Percentiles rank a stretch among this genome's conserved stretches.
Conservation (phyloP, 2,888 invertebrate species). For the Leptopilina syphax region DNA sequence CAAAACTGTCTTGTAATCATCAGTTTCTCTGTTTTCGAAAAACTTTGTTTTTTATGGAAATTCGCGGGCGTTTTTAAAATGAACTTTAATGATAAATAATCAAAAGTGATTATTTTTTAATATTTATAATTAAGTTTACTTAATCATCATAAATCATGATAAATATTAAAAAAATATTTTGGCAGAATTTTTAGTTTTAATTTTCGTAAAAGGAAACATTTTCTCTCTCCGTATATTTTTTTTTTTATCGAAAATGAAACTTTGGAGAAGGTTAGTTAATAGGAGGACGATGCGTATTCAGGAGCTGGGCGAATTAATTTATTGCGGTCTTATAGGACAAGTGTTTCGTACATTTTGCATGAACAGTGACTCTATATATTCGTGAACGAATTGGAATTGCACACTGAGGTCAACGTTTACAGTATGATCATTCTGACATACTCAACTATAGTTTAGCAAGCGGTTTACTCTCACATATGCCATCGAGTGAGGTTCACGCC, state of each 20-base stretch:
- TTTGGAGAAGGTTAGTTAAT: background rate
- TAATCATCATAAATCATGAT: no score
- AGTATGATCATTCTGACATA: conserved; percentile 28
- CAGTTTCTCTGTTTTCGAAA: background rate
- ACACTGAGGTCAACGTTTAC: conserved; percentile 11
- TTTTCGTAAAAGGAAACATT: background rate
- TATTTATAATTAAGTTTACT: no score
- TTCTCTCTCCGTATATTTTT: background rate
- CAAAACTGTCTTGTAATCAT: conserved; percentile 13
- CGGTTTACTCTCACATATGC: conserved; percentile 25
- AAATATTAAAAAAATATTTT: no score
- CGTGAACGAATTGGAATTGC: conserved; percentile 34
- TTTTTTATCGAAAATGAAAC: background rate
- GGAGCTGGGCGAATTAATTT: conserved; percentile 27
- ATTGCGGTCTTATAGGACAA: conserved; percentile 18
- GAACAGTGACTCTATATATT: conserved; percentile 5
- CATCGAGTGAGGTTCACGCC: conserved; percentile 15
- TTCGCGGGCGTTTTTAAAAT: no score
- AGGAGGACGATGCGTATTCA: background rate
- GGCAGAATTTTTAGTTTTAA: background rate
- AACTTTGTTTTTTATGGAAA: background rate
- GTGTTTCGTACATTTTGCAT: conserved; percentile 30
- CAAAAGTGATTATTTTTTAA: no score
- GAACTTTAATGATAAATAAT: no score
- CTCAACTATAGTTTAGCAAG: conserved; percentile 1